These are phyloP conservation scores for Miichthys miiuy DNA, from an alignment of 2,797 vertebrate species.

Conservation along the genomic window DNA sequence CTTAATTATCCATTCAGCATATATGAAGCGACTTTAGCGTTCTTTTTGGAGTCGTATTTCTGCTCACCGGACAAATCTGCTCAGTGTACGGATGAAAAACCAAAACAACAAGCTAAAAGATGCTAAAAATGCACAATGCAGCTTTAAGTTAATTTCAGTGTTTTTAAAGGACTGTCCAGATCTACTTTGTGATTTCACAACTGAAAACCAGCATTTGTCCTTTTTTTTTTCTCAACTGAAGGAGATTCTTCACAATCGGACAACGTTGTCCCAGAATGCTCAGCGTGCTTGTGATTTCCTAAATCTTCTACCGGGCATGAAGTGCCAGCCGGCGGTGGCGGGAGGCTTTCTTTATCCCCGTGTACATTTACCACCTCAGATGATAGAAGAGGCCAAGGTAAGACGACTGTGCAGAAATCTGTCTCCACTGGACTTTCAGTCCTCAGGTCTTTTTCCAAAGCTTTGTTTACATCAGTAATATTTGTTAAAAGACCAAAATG, in stretches of 20 bases:
- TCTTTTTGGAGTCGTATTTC: too few species aligned
- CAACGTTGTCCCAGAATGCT: conserved; percentile 39
- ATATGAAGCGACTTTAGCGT: too few species aligned
- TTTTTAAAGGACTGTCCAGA: neutral
- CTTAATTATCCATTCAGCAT: too few species aligned
- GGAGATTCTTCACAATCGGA: conserved; percentile 32
- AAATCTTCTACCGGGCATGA: conserved; percentile 36
- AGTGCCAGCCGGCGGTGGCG: conserved; percentile 32
- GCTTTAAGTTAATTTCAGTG: too few species aligned
- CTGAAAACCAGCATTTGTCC: neutral
- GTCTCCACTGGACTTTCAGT: neutral
- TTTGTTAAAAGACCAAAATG: neutral
- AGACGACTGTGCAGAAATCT: neutral
- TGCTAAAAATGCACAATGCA: too few species aligned
- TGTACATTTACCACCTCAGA: conserved; percentile 26
- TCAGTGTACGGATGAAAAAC: too few species aligned
- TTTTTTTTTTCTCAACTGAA: neutral
- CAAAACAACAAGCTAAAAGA: too few species aligned
- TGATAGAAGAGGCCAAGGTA: conserved; percentile 32
- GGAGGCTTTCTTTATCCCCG: conserved; percentile 45
- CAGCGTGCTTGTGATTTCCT: conserved; percentile 35
- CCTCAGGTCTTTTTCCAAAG: neutral
- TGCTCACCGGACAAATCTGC: too few species aligned
- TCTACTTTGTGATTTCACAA: neutral
- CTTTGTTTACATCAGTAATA: neutral